Conservation (phyloP, 2,888 invertebrate genomes). For the Abrostola triplasia region DNA sequence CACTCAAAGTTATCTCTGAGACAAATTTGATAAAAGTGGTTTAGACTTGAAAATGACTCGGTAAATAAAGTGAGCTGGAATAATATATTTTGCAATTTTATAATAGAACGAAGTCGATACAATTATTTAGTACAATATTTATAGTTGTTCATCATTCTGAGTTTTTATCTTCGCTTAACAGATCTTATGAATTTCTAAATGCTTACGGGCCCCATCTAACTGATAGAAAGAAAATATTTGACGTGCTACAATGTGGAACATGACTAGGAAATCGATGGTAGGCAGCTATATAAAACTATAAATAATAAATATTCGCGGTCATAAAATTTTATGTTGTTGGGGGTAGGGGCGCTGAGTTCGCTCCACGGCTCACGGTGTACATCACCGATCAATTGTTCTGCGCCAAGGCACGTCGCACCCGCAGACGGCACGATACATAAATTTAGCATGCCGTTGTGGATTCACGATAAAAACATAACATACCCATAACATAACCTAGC, state of each 20-base stretch:
- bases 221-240: constrained; percentile 47
- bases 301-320: constrained; percentile 83
- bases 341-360: constrained; percentile 62
- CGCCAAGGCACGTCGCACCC: constrained; percentile 61
- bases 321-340: constrained; percentile 83
- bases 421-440: constrained; percentile 58
- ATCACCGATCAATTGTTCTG: constrained; percentile 66
- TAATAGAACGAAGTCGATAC: too few species aligned
- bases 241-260: constrained; percentile 58
- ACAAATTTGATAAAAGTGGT: too few species aligned
- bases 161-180: too few species aligned
- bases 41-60: too few species aligned
- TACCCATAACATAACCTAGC: too few species aligned
- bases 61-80: too few species aligned
- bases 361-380: constrained; percentile 63
- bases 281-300: constrained; percentile 79
- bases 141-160: too few species aligned
- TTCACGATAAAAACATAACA: constrained; percentile 23
- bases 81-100: too few species aligned
- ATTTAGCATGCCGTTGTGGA: constrained; percentile 53
- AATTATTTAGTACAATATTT: too few species aligned
- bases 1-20: too few species aligned
- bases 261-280: constrained; percentile 67
- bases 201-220: constrained; percentile 16
- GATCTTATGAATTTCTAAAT: too few species aligned